Evolutionary conservation across 1,140 invertebrate genomes (phyloP), one percentile per base, ranked within the genome.

Genomic region (Bilobella aurantiaca): DNA sequence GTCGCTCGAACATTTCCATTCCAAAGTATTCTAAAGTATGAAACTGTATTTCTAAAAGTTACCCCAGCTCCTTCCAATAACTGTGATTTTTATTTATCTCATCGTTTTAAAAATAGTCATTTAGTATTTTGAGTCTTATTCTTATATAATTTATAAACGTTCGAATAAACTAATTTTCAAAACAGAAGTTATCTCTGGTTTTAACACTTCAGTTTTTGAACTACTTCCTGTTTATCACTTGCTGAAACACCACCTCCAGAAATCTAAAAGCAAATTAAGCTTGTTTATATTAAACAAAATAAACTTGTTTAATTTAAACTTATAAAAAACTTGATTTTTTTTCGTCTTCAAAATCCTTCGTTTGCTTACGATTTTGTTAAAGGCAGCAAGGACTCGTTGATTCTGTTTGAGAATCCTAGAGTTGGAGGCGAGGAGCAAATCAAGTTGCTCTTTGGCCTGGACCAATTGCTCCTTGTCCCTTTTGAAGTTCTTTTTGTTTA

Each of bases 401-500:
- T 23, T 53, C 21, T 53, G 49, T 23, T 53, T 53, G 31, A 62
- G 31, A 14, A 64, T 58, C n/a, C 58, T 27, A n/a, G 53, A 30
- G 47, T 29, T 62, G 2, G 25, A 3, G 30, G 37, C 25, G 2
- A 66, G 21, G 25, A 67, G 29, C 21, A 53, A 42, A 1, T 32
- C 27, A 23, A 71, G 42, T 42, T 69, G 46, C 12, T 58, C 30
- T 57, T 72, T 72, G 28, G 27, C 57, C 8, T 21, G 25, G 5
- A 67, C 67, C 23, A 72, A 30, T 34, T 69, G 53, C 29, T 63
- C 63, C 28, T 72, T 72, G 0, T 67, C 70, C 30, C 66, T 32
- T 28, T 47, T 23, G 18, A 69, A 27, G 31, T 64, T 62, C 46
- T 65, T 65, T 18, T 63, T 64, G 14, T 27, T 34, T 32, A 46